Evolutionary conservation across 64 coral and sea anemone species (phyloP), one percentile per base, ranked within the genome.

Genomic region (Trachythela sp.): DNA sequence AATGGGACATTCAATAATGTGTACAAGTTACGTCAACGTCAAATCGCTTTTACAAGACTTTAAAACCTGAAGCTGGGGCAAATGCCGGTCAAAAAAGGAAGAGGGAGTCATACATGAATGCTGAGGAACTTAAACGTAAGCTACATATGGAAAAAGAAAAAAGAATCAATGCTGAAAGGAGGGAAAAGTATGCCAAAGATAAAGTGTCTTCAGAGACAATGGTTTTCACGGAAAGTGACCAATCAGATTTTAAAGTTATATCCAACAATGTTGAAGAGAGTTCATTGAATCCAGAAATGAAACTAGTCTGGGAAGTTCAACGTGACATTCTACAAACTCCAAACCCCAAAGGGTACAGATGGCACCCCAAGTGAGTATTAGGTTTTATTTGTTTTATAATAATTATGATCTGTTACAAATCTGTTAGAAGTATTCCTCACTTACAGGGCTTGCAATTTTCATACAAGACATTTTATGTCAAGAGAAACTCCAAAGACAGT

Each of bases 291-390:
- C 14, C 45, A 1, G 90, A 92, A 13, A 87, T 92, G 85, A 49
- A 83, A 49, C 86, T 45, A 27, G 36, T 92, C 8, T 92, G 85
- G 90, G 90, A 92, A 9, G 59, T 87, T 15, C 90, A 92, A 41
- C 18, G 14, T 13, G 87, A 87, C 26, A 86, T 91, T 26, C 51
- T 70, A 1, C 6, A 33, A 0, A 39, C 20, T 15, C 27, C 34
- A 27, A 30, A 2, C 48, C 22, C 43, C 48, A 45, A 26, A 11
- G 85, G 90, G 9, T 92, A 92, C 35, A 77, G 90, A 52, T 87
- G 90, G 85, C 90, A 92, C 31, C 85, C 90, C 2, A 92, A 92
- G 90, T 92, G 87, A 60, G 59, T 86, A 52, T 20, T n/a, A n/a
- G n/a, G n/a, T n/a, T 20, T 1, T 77, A 40, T 39, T 52, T 1